These are phyloP conservation scores for Eupithecia vulgata DNA, from an alignment of 2,888 invertebrate species.

Conservation along the genomic window DNA sequence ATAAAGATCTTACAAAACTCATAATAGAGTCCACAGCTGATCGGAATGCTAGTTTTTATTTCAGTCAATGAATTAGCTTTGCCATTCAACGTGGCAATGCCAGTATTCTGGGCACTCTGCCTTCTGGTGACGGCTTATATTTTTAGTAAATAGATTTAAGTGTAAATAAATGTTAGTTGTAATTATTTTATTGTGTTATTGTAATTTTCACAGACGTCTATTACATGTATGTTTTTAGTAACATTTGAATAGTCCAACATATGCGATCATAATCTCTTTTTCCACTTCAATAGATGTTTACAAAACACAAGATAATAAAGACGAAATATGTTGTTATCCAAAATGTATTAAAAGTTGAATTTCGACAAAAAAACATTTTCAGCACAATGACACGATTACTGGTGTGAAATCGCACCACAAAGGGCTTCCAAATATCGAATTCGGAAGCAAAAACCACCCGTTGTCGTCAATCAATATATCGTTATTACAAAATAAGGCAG, in stretches of 20 bases:
- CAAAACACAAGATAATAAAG: conserved; percentile 14
- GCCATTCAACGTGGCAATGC: no score
- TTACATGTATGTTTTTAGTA: no score
- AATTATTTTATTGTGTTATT: no score
- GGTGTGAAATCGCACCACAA: conserved; percentile 56
- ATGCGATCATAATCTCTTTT: conserved; percentile 13
- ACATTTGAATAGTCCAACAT: neutral
- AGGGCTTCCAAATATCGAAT: conserved; percentile 57
- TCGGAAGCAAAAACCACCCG: conserved; percentile 51
- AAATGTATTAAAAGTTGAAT: conserved; percentile 26
- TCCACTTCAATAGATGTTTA: conserved; percentile 12
- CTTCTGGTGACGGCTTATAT: no score
- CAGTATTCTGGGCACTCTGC: no score
- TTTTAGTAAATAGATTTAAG: no score
- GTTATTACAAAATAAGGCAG: conserved; percentile 54
- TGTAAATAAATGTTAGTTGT: no score
- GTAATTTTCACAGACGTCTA: no score
- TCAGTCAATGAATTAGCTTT: no score
- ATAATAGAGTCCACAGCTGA: no score
- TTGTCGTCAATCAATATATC: conserved; percentile 59
- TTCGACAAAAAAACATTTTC: conserved; percentile 32
- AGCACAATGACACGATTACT: conserved; percentile 44
- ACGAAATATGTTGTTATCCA: conserved; percentile 28
- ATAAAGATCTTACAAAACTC: no score
- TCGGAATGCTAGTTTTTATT: no score